phyloP scores from a whole-genome alignment of 2,888 invertebrate genomes.

The Lasioglossum calceatum region DNA sequence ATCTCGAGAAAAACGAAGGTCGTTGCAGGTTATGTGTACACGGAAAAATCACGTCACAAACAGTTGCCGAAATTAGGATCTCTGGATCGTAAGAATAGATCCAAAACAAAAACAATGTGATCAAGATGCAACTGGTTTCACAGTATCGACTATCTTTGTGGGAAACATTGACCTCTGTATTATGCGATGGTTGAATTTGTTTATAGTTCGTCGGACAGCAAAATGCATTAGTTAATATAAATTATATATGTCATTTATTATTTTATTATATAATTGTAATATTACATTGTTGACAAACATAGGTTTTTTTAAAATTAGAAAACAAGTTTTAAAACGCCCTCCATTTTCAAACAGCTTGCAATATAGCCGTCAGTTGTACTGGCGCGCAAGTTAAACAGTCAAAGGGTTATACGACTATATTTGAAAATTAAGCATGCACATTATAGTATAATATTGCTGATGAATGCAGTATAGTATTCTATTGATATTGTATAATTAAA shows the following conservation, averaged over 20 bases:
- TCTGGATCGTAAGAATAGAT: neutral
- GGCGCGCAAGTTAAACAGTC: neutral
- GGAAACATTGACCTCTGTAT: neutral
- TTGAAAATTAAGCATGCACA: neutral
- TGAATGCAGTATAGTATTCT: neutral
- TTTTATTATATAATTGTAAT: neutral
- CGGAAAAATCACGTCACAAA: neutral
- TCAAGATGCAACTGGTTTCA: constrained; percentile 20
- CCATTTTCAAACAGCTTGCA: neutral
- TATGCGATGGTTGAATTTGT: neutral
- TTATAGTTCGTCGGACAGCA: neutral
- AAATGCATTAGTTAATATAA: neutral
- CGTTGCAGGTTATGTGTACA: neutral
- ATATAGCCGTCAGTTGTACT: neutral
- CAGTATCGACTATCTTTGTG: neutral
- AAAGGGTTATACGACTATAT: neutral
- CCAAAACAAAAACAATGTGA: constrained; percentile 42
- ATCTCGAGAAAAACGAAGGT: neutral
- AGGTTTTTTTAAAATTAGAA: neutral
- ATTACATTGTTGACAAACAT: neutral
- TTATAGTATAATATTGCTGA: neutral
- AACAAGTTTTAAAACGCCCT: neutral
- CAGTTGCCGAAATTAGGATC: neutral
- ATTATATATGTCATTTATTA: neutral
- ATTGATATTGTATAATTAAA: neutral